Evolutionary conservation across 1,140 invertebrate species (phyloP), one percentile per base, ranked within the genome.

Genomic region (Lineus longissimus): DNA sequence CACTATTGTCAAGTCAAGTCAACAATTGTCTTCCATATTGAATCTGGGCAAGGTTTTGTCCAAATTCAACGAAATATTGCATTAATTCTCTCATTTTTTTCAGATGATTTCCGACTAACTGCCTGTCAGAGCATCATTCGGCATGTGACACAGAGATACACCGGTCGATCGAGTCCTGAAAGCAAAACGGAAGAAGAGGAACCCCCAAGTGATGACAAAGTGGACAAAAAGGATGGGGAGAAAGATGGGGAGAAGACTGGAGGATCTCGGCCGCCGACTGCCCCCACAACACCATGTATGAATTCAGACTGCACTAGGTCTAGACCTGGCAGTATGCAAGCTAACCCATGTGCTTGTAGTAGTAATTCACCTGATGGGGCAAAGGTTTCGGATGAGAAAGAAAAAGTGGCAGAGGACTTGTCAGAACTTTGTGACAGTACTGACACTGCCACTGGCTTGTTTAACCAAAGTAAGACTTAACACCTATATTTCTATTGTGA

Each of bases 81-180:
- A n/a, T 51, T 19, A 51, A 51, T 51, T 36, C 6, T 36, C n/a
- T 51, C 6, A 33, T 65, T 36, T 64, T 55, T 70, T 70, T 23
- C 68, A 82, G 91, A 95, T 66, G 92, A 96, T 78, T 97, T 91
- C 73, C 88, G 92, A 72, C 82, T 93, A 41, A 94, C 92, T 1
- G 90, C 92, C 6, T 95, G 93, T 73, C 86, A 94, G 60, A 89
- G 88, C 69, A 81, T 94, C 17, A 80, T 95, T 9, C 90, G 91
- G 76, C 90, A 88, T 86, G 79, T 93, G 31, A 83, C 87, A 0
- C 82, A 85, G 36, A 85, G 84, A 58, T 82, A 69, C 86, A 47
- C 40, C 36, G 54, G 51, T 41, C 36, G 40, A 40, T n/a, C 30
- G 4, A 31, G 45, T 40, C 31, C 33, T 23, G 47, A 36, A 15